Evolutionary conservation across 2,113 vertebrate species (phyloP), one percentile per base, ranked within the genome.

Genomic region (Poeciliopsis retropinna): DNA sequence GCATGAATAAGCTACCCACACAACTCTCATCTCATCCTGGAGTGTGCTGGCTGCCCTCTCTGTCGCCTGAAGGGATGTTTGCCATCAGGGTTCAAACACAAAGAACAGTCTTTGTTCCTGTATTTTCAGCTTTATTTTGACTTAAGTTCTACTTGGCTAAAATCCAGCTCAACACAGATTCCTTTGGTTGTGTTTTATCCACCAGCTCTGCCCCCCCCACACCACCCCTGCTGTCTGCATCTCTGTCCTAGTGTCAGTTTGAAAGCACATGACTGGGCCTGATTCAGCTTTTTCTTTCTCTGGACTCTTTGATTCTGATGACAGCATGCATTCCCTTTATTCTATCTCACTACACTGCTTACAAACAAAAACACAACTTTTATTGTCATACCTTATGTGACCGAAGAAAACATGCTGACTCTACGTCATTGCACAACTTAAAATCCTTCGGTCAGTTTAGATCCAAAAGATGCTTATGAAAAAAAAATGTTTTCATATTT

Each of bases 221-320:
- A 15, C 14, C 4, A 0, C 39, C 39, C 10, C 31, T 7, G 2
- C 61, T 80, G 80, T 14, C 84, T 64, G 83, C 68, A 68, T 78
- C 80, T 28, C 67, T 63, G 82, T 72, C 51, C 76, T 29, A 32
- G 67, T 84, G 78, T 82, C 76, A 73, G 78, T 73, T 63, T 70
- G 74, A 86, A 91, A 85, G 80, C 93, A 89, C 89, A 87, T 92
- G 91, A 92, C 90, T 85, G 84, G 69, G 69, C 84, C 93, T 93
- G 93, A 94, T 91, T 93, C 92, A 93, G 92, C 92, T 76, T 68
- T 90, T 92, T 82, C 89, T 89, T 91, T 93, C 87, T 89, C 31
- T 88, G 68, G 76, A 81, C 88, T 81, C 67, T 79, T 84, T 88
- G 81, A 82, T 92, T 91, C 81, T 93, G 92, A 94, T 93, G 92